phyloP scores from a whole-genome alignment of 2,888 invertebrate species.

The Margaritifera margaritifera region DNA sequence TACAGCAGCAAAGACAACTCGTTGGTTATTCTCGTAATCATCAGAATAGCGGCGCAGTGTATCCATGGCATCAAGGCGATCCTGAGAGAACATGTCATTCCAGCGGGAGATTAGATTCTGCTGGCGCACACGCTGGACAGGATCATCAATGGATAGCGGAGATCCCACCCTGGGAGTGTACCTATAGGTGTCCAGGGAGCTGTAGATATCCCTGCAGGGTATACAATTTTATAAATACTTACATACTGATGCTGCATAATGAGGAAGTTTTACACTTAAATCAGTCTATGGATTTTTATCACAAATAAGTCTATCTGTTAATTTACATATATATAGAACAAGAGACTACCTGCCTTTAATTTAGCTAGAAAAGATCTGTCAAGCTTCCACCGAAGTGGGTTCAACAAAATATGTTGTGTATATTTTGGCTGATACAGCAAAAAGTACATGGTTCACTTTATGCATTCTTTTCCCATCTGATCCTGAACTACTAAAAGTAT shows the following conservation, averaged over 20 bases:
- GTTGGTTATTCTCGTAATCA: constrained; percentile 72
- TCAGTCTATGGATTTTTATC: too few relatives aligned
- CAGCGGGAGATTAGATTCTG: constrained; percentile 68
- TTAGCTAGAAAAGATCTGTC: too few relatives aligned
- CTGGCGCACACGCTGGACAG: constrained; percentile 69
- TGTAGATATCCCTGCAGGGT: constrained; percentile 37
- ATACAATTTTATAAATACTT: neutral
- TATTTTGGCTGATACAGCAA: constrained; percentile 6
- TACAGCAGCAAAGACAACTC: constrained; percentile 68
- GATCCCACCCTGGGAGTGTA: constrained; percentile 64
- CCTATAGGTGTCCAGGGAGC: constrained; percentile 49
- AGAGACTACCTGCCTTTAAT: too few relatives aligned
- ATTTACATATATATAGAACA: too few relatives aligned
- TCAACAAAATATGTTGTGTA: neutral
- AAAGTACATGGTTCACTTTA: too few relatives aligned
- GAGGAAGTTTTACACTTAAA: neutral
- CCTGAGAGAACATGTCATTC: constrained; percentile 71
- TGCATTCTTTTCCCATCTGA: too few relatives aligned
- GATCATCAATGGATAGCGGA: constrained; percentile 66
- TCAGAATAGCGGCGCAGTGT: constrained; percentile 67
- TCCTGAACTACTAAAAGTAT: too few relatives aligned
- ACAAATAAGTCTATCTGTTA: too few relatives aligned
- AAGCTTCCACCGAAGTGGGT: neutral
- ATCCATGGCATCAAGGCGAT: constrained; percentile 72
- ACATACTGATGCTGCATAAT: neutral